phyloP scores from a whole-genome alignment of 2,797 vertebrate species.

The Scarus forsteni region DNA sequence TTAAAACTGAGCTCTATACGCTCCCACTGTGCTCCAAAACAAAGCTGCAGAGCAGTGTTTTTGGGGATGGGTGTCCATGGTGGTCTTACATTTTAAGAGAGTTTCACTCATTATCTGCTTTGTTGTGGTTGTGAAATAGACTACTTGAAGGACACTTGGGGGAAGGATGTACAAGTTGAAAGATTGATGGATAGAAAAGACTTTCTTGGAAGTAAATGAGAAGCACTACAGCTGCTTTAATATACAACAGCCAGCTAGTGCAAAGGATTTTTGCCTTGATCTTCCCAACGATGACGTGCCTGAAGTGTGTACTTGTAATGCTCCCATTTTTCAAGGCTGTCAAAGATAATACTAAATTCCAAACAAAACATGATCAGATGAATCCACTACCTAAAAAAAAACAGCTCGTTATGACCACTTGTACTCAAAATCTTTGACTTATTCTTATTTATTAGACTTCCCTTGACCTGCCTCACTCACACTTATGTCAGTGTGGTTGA shows the following conservation, averaged over 20 bases:
- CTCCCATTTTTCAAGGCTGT: too few relatives aligned
- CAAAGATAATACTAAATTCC: too few relatives aligned
- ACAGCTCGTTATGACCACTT: too few relatives aligned
- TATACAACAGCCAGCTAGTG: slow-evolving; percentile 5
- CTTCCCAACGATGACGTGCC: slow-evolving; percentile 2
- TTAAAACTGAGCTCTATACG: slow-evolving; percentile 53
- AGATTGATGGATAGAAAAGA: slow-evolving; percentile 35
- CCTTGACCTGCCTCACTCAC: too few relatives aligned
- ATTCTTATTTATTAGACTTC: too few relatives aligned
- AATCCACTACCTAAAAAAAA: too few relatives aligned
- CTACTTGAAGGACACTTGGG: slow-evolving; percentile 35
- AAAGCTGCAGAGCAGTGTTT: slow-evolving; percentile 41
- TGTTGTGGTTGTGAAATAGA: slow-evolving; percentile 62
- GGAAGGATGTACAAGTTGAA: slow-evolving; percentile 19
- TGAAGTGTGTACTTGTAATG: too few relatives aligned
- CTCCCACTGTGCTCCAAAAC: slow-evolving; percentile 42
- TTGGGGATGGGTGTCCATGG: slow-evolving; percentile 13
- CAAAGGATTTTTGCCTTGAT: slow-evolving; percentile 10
- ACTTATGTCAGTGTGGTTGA: too few relatives aligned
- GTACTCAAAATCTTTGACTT: too few relatives aligned
- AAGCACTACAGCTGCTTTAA: slow-evolving; percentile 5
- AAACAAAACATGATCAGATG: too few relatives aligned
- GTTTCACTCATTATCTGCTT: slow-evolving; percentile 58
- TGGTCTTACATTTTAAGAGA: slow-evolving; percentile 65
- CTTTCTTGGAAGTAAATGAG: not conserved